A percentile compares a stretch with the other conserved stretches of the same genome.
Conservation (phyloP, 2,797 vertebrate species). For the Macropodus opercularis region DNA sequence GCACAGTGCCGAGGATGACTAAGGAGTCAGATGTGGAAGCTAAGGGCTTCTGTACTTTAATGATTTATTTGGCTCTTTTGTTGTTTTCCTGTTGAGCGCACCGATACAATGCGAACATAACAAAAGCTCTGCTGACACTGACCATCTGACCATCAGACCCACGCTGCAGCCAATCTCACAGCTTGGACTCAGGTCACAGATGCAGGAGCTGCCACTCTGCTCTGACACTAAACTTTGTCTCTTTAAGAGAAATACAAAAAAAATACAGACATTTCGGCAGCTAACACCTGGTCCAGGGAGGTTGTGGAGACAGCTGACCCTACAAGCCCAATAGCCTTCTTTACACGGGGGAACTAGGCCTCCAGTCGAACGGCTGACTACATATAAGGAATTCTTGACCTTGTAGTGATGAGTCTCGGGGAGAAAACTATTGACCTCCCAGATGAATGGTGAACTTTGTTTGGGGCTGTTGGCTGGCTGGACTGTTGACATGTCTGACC, state of each 20-base stretch:
- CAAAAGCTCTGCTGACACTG: constrained; percentile 80
- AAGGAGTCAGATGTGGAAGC: constrained; percentile 79
- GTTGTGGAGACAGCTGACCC: constrained; percentile 34
- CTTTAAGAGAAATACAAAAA: constrained; percentile 14
- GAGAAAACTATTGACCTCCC: constrained; percentile 73
- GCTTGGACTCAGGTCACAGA: constrained; percentile 59
- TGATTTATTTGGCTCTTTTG: constrained; percentile 80
- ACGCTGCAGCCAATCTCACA: constrained; percentile 59
- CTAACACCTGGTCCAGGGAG: constrained; percentile 39
- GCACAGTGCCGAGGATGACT: constrained; percentile 64
- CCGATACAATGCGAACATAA: constrained; percentile 75
- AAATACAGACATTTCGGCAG: constrained; percentile 20
- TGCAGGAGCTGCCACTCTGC: constrained; percentile 41
- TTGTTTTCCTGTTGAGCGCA: constrained; percentile 78
- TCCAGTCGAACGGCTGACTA: constrained; percentile 54
- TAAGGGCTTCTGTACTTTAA: constrained; percentile 76
- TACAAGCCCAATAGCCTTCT: constrained; percentile 54
- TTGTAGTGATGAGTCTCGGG: constrained; percentile 57
- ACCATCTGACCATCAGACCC: constrained; percentile 76
- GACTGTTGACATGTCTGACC: constrained; percentile 69
- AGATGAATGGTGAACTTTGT: constrained; percentile 74
- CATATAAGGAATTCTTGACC: constrained; percentile 73
- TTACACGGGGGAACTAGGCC: constrained; percentile 38
- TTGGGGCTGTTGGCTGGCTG: constrained; percentile 45
- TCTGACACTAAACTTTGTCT: constrained; percentile 39